Evolutionary conservation across 2,113 vertebrate genomes (phyloP), one percentile per base, ranked within the genome.

Genomic region (Murina feae): DNA sequence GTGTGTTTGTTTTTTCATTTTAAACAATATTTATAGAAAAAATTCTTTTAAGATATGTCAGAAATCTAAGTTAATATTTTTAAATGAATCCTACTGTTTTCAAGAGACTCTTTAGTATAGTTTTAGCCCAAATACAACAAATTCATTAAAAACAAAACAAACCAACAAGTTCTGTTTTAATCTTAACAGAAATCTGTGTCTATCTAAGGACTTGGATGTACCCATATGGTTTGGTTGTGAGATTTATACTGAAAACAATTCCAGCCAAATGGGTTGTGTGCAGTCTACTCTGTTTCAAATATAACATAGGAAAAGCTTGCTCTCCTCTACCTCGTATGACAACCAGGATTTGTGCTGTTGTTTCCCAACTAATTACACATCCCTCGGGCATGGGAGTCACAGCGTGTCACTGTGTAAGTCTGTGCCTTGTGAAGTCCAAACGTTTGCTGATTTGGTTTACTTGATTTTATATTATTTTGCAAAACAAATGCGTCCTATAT

Each of bases 351-450:
- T 17, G 1, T 75, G 53, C 35, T 93, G 42, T 23, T 65, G 25
- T 85, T 90, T 85, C 51, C 14, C 42, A 89, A 32, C 18, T 85
- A 85, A 91, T 93, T 79, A 6, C 82, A 91, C 91, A 35, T 92
- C 92, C 35, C 14, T 53, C 71, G 53, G 75, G 16, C 55, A 23
- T 13, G 4, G 2, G 6, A 63, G 30, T 79, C 58, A 35, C 42
- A 6, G 4, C 32, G 9, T 90, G 55, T 85, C 84, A 72, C 42
- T 71, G 78, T 23, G 4, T 88, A 86, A 86, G n/a, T 94, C 55
- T 76, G 21, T 95, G 53, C 25, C 39, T 89, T 83, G 2, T 2
- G 86, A 86, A 93, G 92, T 93, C 16, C 92, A 85, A 96, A 72
- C 35, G 66, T 85, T 90, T 47, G 10, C 87, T 92, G 39, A 83